Percentiles rank a stretch among this genome's conserved stretches.
phyloP scores from a whole-genome alignment of 2,797 vertebrate genomes.

The Danio jaintianensis region DNA sequence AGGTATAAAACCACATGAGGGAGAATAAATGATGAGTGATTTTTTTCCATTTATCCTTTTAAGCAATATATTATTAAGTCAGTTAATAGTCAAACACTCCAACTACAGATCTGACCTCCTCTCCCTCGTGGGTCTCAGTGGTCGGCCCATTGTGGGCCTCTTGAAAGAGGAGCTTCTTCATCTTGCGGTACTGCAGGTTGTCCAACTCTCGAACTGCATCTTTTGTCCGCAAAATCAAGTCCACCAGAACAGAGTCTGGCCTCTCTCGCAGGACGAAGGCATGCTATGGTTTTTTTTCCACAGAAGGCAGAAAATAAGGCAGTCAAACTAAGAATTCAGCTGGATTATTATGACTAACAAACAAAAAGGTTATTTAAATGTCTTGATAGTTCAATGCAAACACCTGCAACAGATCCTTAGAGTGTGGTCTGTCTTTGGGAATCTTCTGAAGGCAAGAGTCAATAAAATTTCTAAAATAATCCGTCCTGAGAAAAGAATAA shows the following conservation, averaged over 20 bases:
- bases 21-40: no score
- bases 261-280: conserved; percentile 95
- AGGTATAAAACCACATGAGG: no score
- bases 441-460: conserved; percentile 99
- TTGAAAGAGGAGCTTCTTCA: conserved; percentile 99
- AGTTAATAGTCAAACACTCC: neutral
- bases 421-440: conserved; percentile 97
- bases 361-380: neutral
- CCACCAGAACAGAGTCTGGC: conserved; percentile 95
- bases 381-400: conserved; percentile 6
- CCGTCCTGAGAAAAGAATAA: conserved; percentile 84
- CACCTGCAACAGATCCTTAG: conserved; percentile 97
- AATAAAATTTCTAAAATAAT: conserved; percentile 98
- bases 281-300: conserved; percentile 78
- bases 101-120: conserved; percentile 83
- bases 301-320: neutral
- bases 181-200: conserved; percentile 98
- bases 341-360: neutral
- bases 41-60: no score
- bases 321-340: neutral
- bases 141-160: conserved; percentile 95
- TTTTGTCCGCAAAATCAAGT: conserved; percentile 97
- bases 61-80: no score
- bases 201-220: conserved; percentile 97
- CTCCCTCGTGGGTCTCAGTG: conserved; percentile 91